A percentile compares a stretch with the other conserved stretches of the same genome.
Conservation (phyloP, 1,140 invertebrate species). For the Drosophila seguyi region DNA sequence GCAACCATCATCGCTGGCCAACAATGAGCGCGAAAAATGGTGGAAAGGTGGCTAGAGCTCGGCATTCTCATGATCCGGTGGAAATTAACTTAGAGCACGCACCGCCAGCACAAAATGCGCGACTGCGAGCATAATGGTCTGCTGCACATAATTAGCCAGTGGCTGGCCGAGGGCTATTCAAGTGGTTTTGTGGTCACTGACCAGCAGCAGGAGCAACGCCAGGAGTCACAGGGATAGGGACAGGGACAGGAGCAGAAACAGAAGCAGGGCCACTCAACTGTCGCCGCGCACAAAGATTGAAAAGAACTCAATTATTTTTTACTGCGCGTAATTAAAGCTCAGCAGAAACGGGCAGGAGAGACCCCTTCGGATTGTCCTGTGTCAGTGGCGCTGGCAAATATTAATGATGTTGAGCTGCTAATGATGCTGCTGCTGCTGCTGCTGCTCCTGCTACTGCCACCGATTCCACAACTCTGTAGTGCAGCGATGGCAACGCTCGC, state of each 20-base stretch:
- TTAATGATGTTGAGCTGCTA: conserved; percentile 71
- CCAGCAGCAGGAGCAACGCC: conserved; percentile 16
- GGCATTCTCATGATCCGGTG: conserved; percentile 56
- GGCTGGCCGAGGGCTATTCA: conserved; percentile 39
- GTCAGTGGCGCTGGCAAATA: conserved; percentile 64
- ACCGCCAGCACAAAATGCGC: conserved; percentile 45
- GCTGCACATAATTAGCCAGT: conserved; percentile 76
- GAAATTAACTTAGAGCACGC: conserved; percentile 79
- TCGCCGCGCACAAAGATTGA: conserved; percentile 65
- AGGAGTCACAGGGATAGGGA: conserved; percentile 8
- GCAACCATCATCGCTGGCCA: conserved; percentile 7
- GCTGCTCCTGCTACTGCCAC: conserved; percentile 23
- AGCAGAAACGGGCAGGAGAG: conserved; percentile 8
- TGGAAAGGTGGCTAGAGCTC: conserved; percentile 49
- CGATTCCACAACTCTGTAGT: conserved; percentile 10
- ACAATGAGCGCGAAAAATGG: conserved; percentile 41
- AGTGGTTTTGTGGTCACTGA: conserved; percentile 62
- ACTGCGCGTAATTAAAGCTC: conserved; percentile 71
- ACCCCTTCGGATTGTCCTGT: conserved; percentile 41
- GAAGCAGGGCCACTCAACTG: conserved; percentile 22
- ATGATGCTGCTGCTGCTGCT: conserved; percentile 67
- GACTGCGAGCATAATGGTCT: conserved; percentile 65
- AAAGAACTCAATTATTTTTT: conserved; percentile 81
- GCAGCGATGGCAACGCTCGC: not conserved
- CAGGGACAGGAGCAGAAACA: conserved; percentile 4